Conservation (phyloP, 1,140 invertebrate genomes). For the Pogonognathellus flavescens region DNA sequence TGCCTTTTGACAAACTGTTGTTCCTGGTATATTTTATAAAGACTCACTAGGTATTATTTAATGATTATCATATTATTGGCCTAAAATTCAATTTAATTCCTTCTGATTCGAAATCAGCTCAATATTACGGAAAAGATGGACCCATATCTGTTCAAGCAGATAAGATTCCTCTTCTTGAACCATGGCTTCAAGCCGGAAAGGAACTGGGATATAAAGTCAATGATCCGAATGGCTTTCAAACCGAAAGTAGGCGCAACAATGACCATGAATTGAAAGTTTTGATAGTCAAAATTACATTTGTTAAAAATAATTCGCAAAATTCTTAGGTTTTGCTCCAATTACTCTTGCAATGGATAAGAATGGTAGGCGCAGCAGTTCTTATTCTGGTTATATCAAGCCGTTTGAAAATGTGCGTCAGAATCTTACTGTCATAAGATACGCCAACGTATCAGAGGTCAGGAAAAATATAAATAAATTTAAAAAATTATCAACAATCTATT, state of each 20-base stretch:
- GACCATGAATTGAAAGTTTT: too few species aligned
- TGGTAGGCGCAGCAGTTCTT: not conserved
- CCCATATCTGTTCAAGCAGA: not conserved
- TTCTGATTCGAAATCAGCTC: not conserved
- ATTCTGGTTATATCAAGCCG: not conserved
- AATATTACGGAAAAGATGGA: not conserved
- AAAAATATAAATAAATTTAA: not conserved
- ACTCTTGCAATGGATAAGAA: not conserved
- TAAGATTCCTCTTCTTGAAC: not conserved
- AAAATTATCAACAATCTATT: not conserved
- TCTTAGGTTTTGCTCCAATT: not conserved
- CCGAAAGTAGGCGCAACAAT: not conserved
- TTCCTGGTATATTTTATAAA: too few species aligned
- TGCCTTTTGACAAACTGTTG: too few species aligned
- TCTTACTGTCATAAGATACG: constrained; percentile 38
- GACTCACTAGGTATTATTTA: too few species aligned
- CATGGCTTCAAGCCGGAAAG: not conserved
- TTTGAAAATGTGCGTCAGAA: not conserved
- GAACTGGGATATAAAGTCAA: not conserved
- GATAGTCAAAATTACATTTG: not conserved
- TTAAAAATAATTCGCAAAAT: not conserved
- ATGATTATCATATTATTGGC: too few species aligned
- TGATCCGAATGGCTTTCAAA: constrained; percentile 37
- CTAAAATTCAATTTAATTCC: not conserved
- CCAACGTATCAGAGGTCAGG: constrained; percentile 5